phyloP scores from a whole-genome alignment of 2,797 vertebrate genomes.

The Sebastes glaucus region DNA sequence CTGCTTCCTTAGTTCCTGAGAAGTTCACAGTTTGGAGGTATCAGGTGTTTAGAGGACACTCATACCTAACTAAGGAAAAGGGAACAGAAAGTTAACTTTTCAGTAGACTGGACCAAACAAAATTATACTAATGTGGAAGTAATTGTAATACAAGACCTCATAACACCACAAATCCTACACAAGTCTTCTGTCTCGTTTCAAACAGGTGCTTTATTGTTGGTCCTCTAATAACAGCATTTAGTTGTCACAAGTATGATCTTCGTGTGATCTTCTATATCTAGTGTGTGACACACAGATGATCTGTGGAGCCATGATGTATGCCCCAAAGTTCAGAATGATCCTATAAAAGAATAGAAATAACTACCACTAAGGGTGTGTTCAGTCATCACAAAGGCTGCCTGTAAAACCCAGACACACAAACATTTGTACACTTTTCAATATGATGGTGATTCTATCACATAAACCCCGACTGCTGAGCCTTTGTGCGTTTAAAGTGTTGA shows the following conservation, averaged over 20 bases:
- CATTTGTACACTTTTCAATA: neutral
- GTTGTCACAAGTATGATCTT: neutral
- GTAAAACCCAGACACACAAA: neutral
- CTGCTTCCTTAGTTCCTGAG: neutral
- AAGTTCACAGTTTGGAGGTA: neutral
- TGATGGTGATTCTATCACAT: neutral
- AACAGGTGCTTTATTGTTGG: neutral
- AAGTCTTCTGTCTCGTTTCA: neutral
- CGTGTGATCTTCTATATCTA: neutral
- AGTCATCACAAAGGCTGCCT: neutral
- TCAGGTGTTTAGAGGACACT: neutral
- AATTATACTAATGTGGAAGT: neutral
- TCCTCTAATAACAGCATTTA: neutral
- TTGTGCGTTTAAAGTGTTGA: neutral
- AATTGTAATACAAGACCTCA: neutral
- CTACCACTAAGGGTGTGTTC: neutral
- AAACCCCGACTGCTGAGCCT: slow-evolving; percentile 25
- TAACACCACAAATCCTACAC: neutral
- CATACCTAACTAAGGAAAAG: neutral
- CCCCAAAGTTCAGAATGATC: neutral
- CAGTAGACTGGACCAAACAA: neutral
- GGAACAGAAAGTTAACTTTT: neutral
- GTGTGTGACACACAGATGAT: neutral
- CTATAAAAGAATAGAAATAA: neutral
- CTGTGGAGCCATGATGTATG: neutral